Base-by-base conservation (phyloP, 2,797 vertebrate genomes). In the Streptopelia turtur region DNA sequence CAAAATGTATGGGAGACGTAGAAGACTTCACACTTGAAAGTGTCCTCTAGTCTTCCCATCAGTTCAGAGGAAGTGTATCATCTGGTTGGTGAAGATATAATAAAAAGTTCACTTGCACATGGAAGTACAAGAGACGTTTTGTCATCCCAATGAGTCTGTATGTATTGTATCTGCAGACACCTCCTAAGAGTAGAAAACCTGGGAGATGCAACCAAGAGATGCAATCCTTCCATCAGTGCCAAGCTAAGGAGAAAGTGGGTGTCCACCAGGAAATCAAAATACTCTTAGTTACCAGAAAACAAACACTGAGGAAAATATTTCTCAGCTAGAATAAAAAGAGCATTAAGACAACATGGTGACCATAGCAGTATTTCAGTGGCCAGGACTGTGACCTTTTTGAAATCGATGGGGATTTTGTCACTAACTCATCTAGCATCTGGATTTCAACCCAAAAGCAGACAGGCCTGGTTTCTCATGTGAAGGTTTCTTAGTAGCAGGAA, bases 211-310 rank as follows among this genome's bases (percentile, higher is more conserved):
- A 74, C 11, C n/a, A 52, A 39, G 33, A 71, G 45, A 27, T 45
- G 43, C 43, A 89, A 41, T 70, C 30, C 37, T 83, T 61, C 41
- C 52, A 74, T 50, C 13, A 14, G 23, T 61, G 6, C 15, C 52
- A 70, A 70, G n/a, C 28, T 18, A 68, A 60, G 49, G 53, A 85
- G 15, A 76, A 68, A 39, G 18, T 23, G 17, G 4, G 2, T 65
- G 10, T 37, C 66, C 21, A 13, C 1, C 8, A 47, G 10, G n/a
- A 75, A 74, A 41, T 16, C 0, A 2, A 53, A 23, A 37, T 16
- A 5, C 10, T 30, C 13, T 30, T 43, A 28, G 23, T 47, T n/a
- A 74, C 27, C 10, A 33, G 31, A 55, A 78, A 60, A 6, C 2
- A 1, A 74, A 53, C 33, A 18, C 9, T 28, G n/a, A 53, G 20